Base-by-base conservation (phyloP, 2,888 invertebrate genomes). In the Caenorhabditis sp. region DNA sequence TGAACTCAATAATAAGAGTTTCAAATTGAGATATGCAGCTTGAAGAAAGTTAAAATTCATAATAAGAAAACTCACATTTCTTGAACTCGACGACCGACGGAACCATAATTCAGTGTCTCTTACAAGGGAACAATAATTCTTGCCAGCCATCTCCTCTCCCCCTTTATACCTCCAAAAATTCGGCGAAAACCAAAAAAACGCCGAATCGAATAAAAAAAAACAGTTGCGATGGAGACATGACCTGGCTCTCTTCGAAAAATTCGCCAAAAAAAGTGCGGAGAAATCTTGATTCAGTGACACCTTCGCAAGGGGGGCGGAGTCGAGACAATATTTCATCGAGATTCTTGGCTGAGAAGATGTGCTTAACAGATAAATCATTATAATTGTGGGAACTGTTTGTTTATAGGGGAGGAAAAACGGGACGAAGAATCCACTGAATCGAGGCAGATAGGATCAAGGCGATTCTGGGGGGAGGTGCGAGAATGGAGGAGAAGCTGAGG, bases 21-120 rank as follows among this genome's bases (percentile, higher is more conserved):
- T 41, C 14, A 38, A 8, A 38, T 41, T 1, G 38, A 41, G 14
- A 41, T 1, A 41, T 41, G 8, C 4, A 41, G 1, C 8, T 41
- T 8, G 38, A 38, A 38, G 38, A 38, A 38, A 10, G 38, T 38
- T 10, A 8, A 38, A 10, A 10, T 38, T 38, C 38, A 47, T 47
- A 2, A 31, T 5, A n/a, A n/a, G n/a, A n/a, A 41, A 61, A 41
- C 44, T 63, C 63, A 47, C 63, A 5, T 41, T 66, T 66, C 19
- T 49, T 28, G 12, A 12, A 49, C 22, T 24, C 49, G 19, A 4
- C 16, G 12, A 44, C n/a, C 4, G 24, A 24, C 5, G 63, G 44
- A 24, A 14, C 44, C 47, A 59, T 63, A 26, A 28, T 28, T 56
- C 28, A 54, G 24, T 14, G n/a, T n/a, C n/a, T n/a, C n/a, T n/a